Evolutionary conservation across 2,797 vertebrate genomes (phyloP).

Genomic region (Scomberomorus guttatus): DNA sequence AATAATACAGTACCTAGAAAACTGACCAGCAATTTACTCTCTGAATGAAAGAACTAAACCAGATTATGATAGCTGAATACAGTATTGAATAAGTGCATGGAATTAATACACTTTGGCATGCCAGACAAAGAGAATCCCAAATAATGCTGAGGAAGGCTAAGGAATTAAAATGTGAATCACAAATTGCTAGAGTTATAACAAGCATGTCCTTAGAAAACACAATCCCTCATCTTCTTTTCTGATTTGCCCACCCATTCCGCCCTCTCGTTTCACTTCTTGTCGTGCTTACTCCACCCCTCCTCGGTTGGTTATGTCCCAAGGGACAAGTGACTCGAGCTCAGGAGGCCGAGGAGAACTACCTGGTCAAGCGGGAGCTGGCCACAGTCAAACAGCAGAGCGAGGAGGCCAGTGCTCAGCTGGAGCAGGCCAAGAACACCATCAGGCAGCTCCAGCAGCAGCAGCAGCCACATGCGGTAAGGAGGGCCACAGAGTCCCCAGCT

Average conservation of each 20-base stretch:
- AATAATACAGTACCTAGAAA: constrained; percentile 6
- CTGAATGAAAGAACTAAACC: constrained; percentile 20
- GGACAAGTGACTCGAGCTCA: constrained; percentile 99
- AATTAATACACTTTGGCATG: constrained; percentile 42
- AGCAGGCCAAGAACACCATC: constrained; percentile 96
- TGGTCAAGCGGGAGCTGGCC: constrained; percentile 99
- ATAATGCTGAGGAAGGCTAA: constrained; percentile 37
- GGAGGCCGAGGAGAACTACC: constrained; percentile 99
- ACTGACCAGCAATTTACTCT: constrained; percentile 8
- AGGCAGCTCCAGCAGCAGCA: constrained; percentile 91
- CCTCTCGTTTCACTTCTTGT: constrained; percentile 50
- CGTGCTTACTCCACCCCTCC: constrained; percentile 73
- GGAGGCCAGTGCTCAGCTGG: constrained; percentile 94
- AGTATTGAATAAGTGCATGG: constrained; percentile 67
- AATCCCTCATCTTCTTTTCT: constrained; percentile 56
- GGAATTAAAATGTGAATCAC: constrained; percentile 29
- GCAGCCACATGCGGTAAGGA: constrained; percentile 94
- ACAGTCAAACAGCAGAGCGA: constrained; percentile 98
- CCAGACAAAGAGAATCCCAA: constrained; percentile 21
- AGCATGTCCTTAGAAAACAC: constrained; percentile 73
- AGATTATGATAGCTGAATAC: constrained; percentile 20
- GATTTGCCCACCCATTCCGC: constrained; percentile 55
- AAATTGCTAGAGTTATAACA: constrained; percentile 45
- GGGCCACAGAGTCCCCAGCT: constrained; percentile 62
- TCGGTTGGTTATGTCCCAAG: constrained; percentile 87